Percentiles rank a stretch among this genome's conserved stretches.
These are phyloP conservation scores for Yponomeuta evonymella DNA, from an alignment of 2,888 invertebrate species.

Conservation along the genomic window DNA sequence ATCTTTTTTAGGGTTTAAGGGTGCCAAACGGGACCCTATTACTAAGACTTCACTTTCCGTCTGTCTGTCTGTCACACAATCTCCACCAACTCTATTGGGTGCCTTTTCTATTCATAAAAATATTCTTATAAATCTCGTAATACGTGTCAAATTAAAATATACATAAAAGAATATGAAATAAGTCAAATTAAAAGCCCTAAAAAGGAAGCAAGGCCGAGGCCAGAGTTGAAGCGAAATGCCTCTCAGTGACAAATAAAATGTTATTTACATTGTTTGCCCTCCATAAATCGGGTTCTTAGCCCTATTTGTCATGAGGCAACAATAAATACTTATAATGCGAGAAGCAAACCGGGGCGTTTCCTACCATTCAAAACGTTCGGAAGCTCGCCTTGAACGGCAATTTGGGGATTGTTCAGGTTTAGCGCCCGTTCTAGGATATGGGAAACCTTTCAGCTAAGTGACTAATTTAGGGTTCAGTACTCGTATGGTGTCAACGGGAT, in stretches of 20 bases:
- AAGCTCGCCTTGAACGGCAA: neutral
- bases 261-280: slow-evolving; percentile 7
- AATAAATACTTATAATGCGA: slow-evolving; percentile 21
- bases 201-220: neutral
- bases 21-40: too few relatives aligned
- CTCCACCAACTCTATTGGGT: too few relatives aligned
- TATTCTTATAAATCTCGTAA: too few relatives aligned
- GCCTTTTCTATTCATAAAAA: too few relatives aligned
- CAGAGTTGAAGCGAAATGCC: neutral
- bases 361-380: neutral
- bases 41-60: too few relatives aligned
- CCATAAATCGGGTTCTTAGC: slow-evolving; percentile 12
- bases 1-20: too few relatives aligned
- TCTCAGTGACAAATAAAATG: neutral
- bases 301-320: slow-evolving; percentile 22
- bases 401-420: neutral
- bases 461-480: neutral
- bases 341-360: neutral
- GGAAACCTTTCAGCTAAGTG: neutral
- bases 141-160: too few relatives aligned
- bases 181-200: too few relatives aligned
- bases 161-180: too few relatives aligned
- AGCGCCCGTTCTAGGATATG: neutral
- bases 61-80: too few relatives aligned
- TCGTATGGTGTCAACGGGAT: too few relatives aligned